These are phyloP conservation scores for Paramuricea clavata DNA, from an alignment of 92 coral and sea anemone genomes.

Conservation along the genomic window DNA sequence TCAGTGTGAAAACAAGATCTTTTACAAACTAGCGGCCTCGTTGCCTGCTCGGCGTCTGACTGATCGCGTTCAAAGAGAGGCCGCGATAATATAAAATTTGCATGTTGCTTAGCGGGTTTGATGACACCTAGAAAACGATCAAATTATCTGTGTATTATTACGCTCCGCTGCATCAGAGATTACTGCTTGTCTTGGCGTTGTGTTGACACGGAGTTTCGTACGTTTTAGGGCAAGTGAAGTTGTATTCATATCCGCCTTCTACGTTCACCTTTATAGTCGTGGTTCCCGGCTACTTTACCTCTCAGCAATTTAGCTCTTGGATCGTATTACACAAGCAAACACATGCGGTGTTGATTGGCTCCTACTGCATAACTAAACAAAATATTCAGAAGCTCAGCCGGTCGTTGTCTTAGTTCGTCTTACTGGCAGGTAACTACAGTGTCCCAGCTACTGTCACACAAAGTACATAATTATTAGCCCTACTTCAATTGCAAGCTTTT, in stretches of 20 bases:
- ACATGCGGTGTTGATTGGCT: conserved; percentile 40
- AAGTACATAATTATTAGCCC: background rate
- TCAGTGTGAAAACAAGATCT: background rate
- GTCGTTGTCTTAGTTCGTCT: background rate
- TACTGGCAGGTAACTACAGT: conserved; percentile 14
- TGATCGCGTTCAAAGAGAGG: conserved; percentile 7
- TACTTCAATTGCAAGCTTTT: background rate
- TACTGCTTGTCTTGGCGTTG: background rate
- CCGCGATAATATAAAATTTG: conserved; percentile 29
- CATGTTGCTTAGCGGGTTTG: conserved; percentile 12
- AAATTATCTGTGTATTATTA: conserved; percentile 23
- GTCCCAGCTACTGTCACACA: background rate
- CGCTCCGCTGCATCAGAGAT: conserved; percentile 16
- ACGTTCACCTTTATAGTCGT: background rate
- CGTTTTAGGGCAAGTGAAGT: background rate
- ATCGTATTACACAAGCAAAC: conserved; percentile 24
- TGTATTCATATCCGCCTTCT: background rate
- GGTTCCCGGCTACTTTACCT: background rate
- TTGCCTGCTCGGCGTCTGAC: background rate
- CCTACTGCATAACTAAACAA: conserved; percentile 23
- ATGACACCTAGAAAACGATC: conserved; percentile 16
- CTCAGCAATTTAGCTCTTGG: background rate
- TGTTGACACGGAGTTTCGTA: background rate
- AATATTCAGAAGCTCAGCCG: conserved; percentile 19
- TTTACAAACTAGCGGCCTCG: background rate